Base-by-base conservation (phyloP, 1,140 invertebrate species). In the Philotrypesis tridentata region DNA sequence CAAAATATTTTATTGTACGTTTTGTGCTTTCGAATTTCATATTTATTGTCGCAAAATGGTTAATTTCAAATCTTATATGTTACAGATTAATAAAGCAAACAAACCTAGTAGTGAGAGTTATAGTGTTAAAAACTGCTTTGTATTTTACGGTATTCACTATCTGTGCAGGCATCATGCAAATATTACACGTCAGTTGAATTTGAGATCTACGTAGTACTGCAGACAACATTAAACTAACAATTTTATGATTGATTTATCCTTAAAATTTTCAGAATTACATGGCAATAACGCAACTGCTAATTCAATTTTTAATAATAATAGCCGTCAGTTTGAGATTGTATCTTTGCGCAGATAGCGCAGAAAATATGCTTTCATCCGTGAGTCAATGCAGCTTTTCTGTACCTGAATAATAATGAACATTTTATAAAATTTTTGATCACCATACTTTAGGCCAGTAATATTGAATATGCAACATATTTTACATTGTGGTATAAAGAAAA, bases 291-390 rank as follows among this genome's bases (percentile, higher is more conserved):
- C 21, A 23, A 8, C 21, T 61, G 60, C n/a, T 23, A 61, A 1
- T 61, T n/a, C 60, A 61, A 23, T 0, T 25, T 5, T 5, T 65
- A 5, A 5, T 65, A 12, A 11, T 27, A 21, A 2, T 8, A 17
- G 40, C 70, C 17, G 33, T 71, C 25, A 55, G 33, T n/a, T 60
- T 79, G 14, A 37, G 78, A 55, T 27, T 79, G 23, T 79, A 23
- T 33, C 21, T 72, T 11, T 79, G 43, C 14, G 78, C 68, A 7
- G 78, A 79, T 72, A 79, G 78, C 55, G 78, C 68, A 3, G 78
- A 79, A 61, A 79, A 71, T 5, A 60, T 79, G 25, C 11, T 33
- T 9, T 61, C 78, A 17, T 23, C 65, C 2, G 68, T 79, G 31
- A 72, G 68, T 79, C 14, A 9, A 65, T 11, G 55, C 25, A 11